Base-by-base conservation (phyloP, 35 echinoderm and acorn worm genomes). In the Ophioderma brevispina region DNA sequence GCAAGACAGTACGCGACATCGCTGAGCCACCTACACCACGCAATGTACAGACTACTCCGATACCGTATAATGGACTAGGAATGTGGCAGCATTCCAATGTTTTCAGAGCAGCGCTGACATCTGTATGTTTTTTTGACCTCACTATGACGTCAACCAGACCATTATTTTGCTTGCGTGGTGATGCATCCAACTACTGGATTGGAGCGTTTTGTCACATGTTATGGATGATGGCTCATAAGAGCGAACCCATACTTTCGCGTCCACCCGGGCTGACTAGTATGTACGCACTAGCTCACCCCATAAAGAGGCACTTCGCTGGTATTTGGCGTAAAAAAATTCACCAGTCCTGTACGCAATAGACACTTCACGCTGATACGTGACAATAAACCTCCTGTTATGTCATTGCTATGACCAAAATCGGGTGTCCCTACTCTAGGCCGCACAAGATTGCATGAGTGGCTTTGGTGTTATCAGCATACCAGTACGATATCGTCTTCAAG, bases 401-500 rank as follows among this genome's bases (percentile, higher is more conserved):
- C 77, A 4, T 90, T 93, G 32, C 89, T 90, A 40, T 87, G 95
- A 34, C 37, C 5, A n/a, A 93, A 89, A 78, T 83, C 86, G 23
- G 91, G 95, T 56, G 80, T 90, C 37, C 87, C 23, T n/a, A 89
- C 94, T 8, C 77, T 87, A 32, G 88, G 91, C 18, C 91, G 91
- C 81, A 87, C 91, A 21, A 86, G 95, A 31, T 70, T 97, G n/a
- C 43, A 91, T 93, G 39, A 76, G 87, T n/a, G 93, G 95, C 95
- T 1, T 37, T 97, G 1, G 86, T 97, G 36, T 80, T 97, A 13
- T 90, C 90, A 78, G 91, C 87, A 4, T 84, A 97, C 36, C 82
- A 37, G 15, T 96, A 93, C 78, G 94, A 93, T 4, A 92, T 92
- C 19, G 91, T 86, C 34, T 94, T 81, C 34, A 70, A 88, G 35